phyloP scores from a whole-genome alignment of 2,888 invertebrate species.

The Leptopilina myrica region DNA sequence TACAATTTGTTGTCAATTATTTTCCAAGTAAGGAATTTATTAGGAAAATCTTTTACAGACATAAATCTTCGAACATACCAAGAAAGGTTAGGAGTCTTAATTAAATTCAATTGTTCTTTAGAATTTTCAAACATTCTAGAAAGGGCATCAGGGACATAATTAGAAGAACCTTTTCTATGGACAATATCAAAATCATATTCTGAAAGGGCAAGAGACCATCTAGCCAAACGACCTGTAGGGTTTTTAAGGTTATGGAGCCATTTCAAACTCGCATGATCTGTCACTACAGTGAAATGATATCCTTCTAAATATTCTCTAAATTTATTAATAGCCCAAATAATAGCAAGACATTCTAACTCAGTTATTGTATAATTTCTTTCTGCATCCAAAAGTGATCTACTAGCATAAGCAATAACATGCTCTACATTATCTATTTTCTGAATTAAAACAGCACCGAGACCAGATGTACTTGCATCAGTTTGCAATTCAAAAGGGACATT shows the following conservation, averaged over 20 bases:
- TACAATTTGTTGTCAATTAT: constrained; percentile 30
- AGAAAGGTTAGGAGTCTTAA: not conserved
- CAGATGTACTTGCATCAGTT: not conserved
- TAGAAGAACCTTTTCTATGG: not conserved
- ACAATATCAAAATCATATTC: not conserved
- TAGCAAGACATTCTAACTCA: constrained; percentile 56
- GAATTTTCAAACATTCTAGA: not conserved
- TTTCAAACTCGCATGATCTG: not conserved
- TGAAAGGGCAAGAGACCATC: constrained; percentile 47
- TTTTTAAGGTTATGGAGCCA: not conserved
- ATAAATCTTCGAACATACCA: not conserved
- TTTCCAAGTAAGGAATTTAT: constrained; percentile 39
- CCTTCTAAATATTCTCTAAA: constrained; percentile 56
- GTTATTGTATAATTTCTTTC: not conserved
- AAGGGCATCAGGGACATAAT: not conserved
- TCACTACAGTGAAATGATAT: constrained; percentile 48
- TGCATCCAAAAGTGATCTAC: no score
- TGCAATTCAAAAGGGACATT: no score
- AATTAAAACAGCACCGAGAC: no score
- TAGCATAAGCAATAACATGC: no score
- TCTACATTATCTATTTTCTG: no score
- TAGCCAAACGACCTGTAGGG: no score
- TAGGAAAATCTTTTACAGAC: constrained; percentile 1
- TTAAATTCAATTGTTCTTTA: not conserved
- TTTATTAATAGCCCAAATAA: constrained; percentile 53